phyloP scores from a whole-genome alignment of 2,888 invertebrate species.

The Stictocephala bisonia region DNA sequence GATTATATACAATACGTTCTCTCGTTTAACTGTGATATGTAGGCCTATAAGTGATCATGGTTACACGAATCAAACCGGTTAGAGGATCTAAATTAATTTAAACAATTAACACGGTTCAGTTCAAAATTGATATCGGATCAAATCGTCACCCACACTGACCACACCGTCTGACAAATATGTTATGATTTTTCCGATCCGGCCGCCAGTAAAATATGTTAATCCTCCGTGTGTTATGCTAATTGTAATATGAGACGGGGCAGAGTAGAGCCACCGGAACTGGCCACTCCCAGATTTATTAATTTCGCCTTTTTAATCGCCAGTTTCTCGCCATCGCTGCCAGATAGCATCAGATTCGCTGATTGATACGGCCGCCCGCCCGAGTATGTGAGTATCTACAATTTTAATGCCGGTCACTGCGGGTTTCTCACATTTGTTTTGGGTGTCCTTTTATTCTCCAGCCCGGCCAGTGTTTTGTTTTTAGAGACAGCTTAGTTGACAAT shows the following conservation, averaged over 20 bases:
- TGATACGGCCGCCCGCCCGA: slow-evolving; percentile 1
- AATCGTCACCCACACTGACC: no score
- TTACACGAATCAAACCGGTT: no score
- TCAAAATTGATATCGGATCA: no score
- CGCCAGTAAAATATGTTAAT: slow-evolving; percentile 21
- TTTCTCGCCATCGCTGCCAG: slow-evolving; percentile 24
- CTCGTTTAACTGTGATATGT: no score
- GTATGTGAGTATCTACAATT: slow-evolving; percentile 32
- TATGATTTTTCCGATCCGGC: slow-evolving; percentile 20
- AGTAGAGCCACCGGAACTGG: slow-evolving; percentile 28
- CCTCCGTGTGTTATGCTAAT: slow-evolving; percentile 27
- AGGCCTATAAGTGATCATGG: no score
- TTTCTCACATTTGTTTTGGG: slow-evolving; percentile 35
- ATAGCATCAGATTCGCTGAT: slow-evolving; percentile 20
- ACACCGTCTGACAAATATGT: no score
- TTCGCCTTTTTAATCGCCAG: slow-evolving; percentile 33
- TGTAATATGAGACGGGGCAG: slow-evolving; percentile 26
- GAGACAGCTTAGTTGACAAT: no score
- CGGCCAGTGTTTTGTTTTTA: slow-evolving; percentile 12
- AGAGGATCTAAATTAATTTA: no score
- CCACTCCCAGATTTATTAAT: slow-evolving; percentile 42
- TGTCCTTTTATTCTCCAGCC: no score
- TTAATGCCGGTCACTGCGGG: slow-evolving; percentile 24
- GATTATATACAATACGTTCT: no score
- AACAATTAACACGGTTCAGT: no score